Percentiles rank a stretch among this genome's conserved stretches.
Evolutionary conservation across 2,113 vertebrate genomes (phyloP).

Genomic region (Tonatia bakeri): DNA sequence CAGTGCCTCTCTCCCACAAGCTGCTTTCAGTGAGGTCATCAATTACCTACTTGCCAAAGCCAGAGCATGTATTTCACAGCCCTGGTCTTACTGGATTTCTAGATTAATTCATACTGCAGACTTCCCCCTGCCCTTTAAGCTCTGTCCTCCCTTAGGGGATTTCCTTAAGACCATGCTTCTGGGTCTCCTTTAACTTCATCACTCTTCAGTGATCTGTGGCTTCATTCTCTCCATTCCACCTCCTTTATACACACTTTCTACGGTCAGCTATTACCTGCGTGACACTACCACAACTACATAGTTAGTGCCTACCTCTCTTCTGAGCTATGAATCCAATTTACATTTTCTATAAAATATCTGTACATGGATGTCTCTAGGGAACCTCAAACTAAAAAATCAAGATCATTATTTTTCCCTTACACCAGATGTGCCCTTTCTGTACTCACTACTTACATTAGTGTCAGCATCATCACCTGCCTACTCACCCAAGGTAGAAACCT

Average conservation of each 20-base stretch:
- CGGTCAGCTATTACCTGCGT: neutral
- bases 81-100: neutral
- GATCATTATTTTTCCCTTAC: neutral
- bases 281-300: neutral
- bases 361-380: no score
- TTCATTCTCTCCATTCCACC: neutral
- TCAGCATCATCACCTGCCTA: neutral
- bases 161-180: neutral
- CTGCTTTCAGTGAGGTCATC: neutral
- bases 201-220: neutral
- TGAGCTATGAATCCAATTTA: neutral
- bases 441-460: neutral
- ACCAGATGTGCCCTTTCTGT: neutral
- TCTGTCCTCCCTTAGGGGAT: neutral
- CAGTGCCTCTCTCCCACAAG: neutral
- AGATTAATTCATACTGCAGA: fast-evolving
- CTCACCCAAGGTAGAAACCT: neutral
- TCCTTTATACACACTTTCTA: neutral
- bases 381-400: neutral
- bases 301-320: neutral
- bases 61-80: fast-evolving
- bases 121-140: neutral
- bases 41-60: neutral
- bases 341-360: neutral
- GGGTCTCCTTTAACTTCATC: neutral